Evolutionary conservation across 2,888 invertebrate species (phyloP).

Genomic region (Isoperla grammatica): DNA sequence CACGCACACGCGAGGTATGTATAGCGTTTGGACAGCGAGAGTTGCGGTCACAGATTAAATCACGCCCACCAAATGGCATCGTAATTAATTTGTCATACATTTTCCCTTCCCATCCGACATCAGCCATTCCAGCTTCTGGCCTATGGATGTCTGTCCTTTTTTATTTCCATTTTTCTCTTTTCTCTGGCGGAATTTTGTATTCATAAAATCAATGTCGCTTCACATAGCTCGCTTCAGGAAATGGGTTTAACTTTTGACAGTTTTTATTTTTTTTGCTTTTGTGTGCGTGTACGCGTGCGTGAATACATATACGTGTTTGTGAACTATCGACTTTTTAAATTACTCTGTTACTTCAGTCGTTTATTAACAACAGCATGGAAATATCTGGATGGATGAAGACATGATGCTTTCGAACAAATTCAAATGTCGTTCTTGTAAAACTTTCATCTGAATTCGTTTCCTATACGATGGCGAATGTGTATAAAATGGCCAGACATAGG

Average conservation of each 20-base stretch:
- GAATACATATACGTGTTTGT: not conserved
- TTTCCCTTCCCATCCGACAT: constrained; percentile 1
- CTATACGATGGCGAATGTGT: no score
- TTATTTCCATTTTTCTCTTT: constrained; percentile 1
- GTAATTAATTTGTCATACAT: constrained; percentile 27
- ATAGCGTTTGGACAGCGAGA: not conserved
- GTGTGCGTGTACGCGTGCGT: not conserved
- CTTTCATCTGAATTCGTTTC: no score
- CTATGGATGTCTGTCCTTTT: not conserved
- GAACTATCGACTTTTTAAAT: not conserved
- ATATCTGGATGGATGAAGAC: no score
- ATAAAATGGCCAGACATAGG: no score
- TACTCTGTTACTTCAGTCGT: no score
- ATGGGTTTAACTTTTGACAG: constrained; percentile 14
- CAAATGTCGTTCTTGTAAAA: no score
- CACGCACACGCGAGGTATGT: no score
- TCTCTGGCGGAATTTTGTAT: not conserved
- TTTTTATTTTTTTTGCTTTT: not conserved
- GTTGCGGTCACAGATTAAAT: constrained; percentile 22
- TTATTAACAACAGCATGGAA: no score
- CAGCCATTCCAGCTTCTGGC: not conserved
- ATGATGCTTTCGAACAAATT: no score
- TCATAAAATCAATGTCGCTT: constrained; percentile 15
- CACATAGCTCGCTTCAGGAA: constrained; percentile 5
- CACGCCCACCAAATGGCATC: constrained; percentile 24